A percentile compares a stretch with the other conserved stretches of the same genome.
Conservation (phyloP, 2,888 invertebrate species). For the Lithosia quadra region DNA sequence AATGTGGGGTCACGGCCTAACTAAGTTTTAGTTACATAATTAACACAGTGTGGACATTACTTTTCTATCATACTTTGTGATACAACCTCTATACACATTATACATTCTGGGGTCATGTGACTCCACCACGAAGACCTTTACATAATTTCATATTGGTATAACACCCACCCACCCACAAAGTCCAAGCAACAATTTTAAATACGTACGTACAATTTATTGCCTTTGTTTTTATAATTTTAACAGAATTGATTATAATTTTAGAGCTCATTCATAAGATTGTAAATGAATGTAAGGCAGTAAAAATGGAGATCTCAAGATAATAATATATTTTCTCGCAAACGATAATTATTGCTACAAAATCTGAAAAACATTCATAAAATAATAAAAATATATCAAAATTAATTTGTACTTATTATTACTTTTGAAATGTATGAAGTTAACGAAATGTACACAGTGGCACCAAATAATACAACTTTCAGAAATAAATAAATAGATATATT, state of each 20-base stretch:
- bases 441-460: slow-evolving; percentile 4
- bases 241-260: neutral
- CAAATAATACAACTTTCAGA: slow-evolving; percentile 8
- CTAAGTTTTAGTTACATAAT: neutral
- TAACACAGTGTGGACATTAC: neutral
- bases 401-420: slow-evolving; percentile 39
- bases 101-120: neutral
- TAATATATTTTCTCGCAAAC: neutral
- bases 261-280: slow-evolving; percentile 1
- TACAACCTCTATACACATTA: neutral
- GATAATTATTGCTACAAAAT: neutral
- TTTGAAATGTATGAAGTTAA: slow-evolving; percentile 45
- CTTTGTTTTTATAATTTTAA: neutral
- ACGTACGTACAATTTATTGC: slow-evolving; percentile 11
- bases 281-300: neutral
- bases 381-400: slow-evolving; percentile 33
- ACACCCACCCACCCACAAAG: neutral
- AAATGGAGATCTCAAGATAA: neutral
- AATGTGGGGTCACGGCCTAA: neutral
- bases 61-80: neutral
- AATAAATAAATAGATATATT: slow-evolving; percentile 3
- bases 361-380: slow-evolving; percentile 17
- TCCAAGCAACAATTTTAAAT: neutral
- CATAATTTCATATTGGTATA: neutral
- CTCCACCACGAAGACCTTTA: neutral